A percentile compares a stretch with the other conserved stretches of the same genome.
Conservation (phyloP, 2,797 vertebrate species). For the Xiphorhynchus erythropygius region DNA sequence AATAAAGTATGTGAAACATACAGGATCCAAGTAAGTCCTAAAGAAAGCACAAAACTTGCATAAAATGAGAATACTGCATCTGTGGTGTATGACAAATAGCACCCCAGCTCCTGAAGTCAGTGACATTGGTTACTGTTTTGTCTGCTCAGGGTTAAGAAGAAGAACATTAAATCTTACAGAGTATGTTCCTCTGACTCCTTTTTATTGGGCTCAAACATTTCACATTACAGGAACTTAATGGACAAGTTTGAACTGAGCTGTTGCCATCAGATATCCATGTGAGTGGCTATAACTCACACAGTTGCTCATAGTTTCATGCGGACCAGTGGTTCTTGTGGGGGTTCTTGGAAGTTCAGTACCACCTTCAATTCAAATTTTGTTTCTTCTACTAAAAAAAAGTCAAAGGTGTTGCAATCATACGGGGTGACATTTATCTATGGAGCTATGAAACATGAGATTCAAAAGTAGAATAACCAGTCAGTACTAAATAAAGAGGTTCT, state of each 20-base stretch:
- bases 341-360: neutral
- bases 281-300: neutral
- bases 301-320: neutral
- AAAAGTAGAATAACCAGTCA: neutral
- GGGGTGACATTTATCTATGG: neutral
- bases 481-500: neutral
- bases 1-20: neutral
- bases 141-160: neutral
- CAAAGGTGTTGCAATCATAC: neutral
- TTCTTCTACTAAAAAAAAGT: neutral
- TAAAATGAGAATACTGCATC: neutral
- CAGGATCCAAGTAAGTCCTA: neutral
- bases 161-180: neutral
- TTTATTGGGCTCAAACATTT: neutral
- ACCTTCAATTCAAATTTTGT: neutral
- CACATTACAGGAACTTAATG: neutral
- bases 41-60: neutral
- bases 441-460: neutral
- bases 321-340: neutral
- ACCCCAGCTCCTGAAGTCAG: neutral
- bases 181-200: neutral
- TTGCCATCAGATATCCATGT: neutral
- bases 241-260: neutral
- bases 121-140: neutral
- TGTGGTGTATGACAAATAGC: neutral